phyloP scores from a whole-genome alignment of 2,113 vertebrate genomes.

The Zosterops lateralis region DNA sequence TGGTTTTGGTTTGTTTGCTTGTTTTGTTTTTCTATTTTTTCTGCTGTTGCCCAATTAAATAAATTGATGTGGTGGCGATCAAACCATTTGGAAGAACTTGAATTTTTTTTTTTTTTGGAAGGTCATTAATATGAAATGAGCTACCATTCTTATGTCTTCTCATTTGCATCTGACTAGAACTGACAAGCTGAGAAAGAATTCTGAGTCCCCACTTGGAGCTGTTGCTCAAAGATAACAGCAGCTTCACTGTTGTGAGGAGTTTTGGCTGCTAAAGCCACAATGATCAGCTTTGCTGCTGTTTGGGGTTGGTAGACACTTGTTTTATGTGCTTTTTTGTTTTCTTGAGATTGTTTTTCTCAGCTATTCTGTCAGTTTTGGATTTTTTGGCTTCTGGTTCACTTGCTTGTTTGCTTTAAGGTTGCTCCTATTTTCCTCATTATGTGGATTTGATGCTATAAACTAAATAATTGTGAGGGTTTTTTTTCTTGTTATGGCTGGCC shows the following conservation, averaged over 20 bases:
- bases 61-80: neutral
- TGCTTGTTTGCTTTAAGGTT: neutral
- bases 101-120: neutral
- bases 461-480: neutral
- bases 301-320: neutral
- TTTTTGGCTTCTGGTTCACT: neutral
- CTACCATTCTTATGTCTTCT: neutral
- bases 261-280: neutral
- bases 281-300: neutral
- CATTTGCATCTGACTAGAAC: conserved; percentile 11
- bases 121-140: conserved; percentile 21
- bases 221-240: neutral
- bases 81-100: neutral
- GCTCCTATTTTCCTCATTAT: neutral
- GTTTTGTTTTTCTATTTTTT: neutral
- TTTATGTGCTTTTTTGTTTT: neutral
- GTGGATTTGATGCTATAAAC: neutral
- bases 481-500: neutral
- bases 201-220: neutral
- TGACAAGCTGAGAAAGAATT: conserved; percentile 1
- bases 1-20: neutral
- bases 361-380: neutral
- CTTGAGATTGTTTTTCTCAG: neutral
- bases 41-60: neutral
- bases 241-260: neutral